A percentile compares a stretch with the other conserved stretches of the same genome.
Evolutionary conservation across 1,140 invertebrate species (phyloP).

Genomic region (Tenebrio molitor): DNA sequence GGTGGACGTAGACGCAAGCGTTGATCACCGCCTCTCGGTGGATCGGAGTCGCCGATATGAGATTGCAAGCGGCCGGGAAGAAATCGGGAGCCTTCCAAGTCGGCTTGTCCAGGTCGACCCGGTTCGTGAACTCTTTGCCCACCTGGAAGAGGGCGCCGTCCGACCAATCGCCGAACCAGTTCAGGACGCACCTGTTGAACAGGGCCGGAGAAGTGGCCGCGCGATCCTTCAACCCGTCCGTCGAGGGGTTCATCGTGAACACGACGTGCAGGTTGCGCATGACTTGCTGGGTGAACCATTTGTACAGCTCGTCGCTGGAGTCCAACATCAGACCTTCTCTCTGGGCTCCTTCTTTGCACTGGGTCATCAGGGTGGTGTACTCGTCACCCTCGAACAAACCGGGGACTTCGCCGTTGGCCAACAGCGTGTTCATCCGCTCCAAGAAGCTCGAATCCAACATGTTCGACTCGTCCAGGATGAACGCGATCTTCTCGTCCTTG

Average conservation of each 20-base stretch:
- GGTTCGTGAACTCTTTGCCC: conserved; percentile 88
- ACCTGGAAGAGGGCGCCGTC: conserved; percentile 97
- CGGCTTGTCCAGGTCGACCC: conserved; percentile 85
- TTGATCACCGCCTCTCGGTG: conserved; percentile 98
- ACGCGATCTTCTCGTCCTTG: conserved; percentile 98
- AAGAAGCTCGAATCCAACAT: conserved; percentile 98
- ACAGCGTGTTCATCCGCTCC: conserved; percentile 98
- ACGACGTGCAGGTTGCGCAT: conserved; percentile 99
- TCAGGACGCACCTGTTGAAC: conserved; percentile 99
- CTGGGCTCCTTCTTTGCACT: conserved; percentile 99
- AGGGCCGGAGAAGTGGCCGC: conserved; percentile 98
- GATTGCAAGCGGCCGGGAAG: conserved; percentile 88
- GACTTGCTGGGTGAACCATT: conserved; percentile 98
- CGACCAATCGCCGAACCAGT: conserved; percentile 99
- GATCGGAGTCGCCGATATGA: conserved; percentile 80
- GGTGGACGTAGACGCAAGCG: conserved; percentile 98
- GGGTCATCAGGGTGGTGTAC: conserved; percentile 98
- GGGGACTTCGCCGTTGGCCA: conserved; percentile 99
- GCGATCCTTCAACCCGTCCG: conserved; percentile 97
- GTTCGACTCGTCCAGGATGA: conserved; percentile 99
- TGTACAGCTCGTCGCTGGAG: conserved; percentile 98
- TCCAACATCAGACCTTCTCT: conserved; percentile 98
- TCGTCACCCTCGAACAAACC: conserved; percentile 96
- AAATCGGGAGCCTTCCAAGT: conserved; percentile 88
- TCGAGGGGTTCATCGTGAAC: conserved; percentile 99